phyloP scores from a whole-genome alignment of 2,888 invertebrate genomes.

The Stratiomys singularior region DNA sequence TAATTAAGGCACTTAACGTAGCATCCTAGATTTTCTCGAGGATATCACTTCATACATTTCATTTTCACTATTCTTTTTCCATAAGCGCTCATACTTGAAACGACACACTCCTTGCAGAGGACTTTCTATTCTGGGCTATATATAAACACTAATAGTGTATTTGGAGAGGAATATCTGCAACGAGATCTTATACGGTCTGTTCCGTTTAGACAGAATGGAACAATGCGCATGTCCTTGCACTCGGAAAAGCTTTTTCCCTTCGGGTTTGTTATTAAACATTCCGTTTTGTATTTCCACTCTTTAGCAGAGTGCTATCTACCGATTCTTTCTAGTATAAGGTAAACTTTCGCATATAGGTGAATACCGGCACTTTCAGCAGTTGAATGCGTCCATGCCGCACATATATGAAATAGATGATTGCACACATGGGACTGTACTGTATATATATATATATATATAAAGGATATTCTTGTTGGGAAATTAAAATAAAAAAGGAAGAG shows the following conservation, averaged over 20 bases:
- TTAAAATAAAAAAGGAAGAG: neutral
- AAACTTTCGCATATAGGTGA: neutral
- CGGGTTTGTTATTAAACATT: slow-evolving; percentile 24
- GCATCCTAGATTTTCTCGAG: neutral
- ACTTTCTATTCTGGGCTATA: slow-evolving; percentile 1
- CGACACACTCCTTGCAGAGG: neutral
- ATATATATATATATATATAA: neutral
- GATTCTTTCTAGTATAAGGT: neutral
- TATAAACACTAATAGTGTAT: neutral
- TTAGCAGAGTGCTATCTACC: neutral
- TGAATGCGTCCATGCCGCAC: neutral
- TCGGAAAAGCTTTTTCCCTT: slow-evolving; percentile 8
- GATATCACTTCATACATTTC: neutral
- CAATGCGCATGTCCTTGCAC: neutral
- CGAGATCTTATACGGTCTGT: neutral
- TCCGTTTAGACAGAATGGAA: neutral
- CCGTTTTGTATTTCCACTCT: neutral
- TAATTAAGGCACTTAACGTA: slow-evolving; percentile 30
- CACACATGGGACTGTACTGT: too few species aligned
- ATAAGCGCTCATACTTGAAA: neutral
- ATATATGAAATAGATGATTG: neutral
- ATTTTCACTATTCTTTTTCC: neutral
- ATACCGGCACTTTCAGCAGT: neutral
- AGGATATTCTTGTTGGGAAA: neutral
- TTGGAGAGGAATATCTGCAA: slow-evolving; percentile 12